Evolutionary conservation across 2,797 vertebrate species (phyloP), one percentile per base, ranked within the genome.

Genomic region (Karalla daura): DNA sequence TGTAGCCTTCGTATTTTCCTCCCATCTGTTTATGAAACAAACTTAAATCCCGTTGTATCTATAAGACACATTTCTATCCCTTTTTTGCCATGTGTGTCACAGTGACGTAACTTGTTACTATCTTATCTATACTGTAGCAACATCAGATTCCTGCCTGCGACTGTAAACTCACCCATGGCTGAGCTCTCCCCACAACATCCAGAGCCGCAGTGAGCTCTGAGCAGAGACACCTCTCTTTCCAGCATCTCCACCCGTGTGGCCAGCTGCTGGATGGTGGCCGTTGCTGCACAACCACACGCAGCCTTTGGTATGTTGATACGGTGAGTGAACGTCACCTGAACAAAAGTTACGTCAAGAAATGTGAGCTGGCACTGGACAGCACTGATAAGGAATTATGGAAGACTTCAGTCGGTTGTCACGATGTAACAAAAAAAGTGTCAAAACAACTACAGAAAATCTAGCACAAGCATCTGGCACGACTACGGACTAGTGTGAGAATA

Each of bases 301-400:
- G 95, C 95, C 90, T 95, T 97, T 49, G 98, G 97, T 85, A 99
- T 95, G 90, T 96, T 96, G 91, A 99, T 99, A 77, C 92, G 96
- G 86, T 99, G 98, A 52, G 96, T 99, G 84, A 99, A 99, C 65
- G 96, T 98, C 66, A 99, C 95, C 91, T 92, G 45, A 54, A 52
- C 6, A 64, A 27, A 5, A n/a, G 20, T 1, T 3, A 32, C 7
- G 21, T 43, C 21, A 53, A 24, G 2, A 55, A 3, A 10, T 15
- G 5, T 1, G 43, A 40, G 24, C 33, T 41, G 14, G 2, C 14
- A 59, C 3, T 3, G 9, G 3, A 40, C 2, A 18, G 0, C 8
- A 21, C 28, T 7, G 4, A 36, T 37, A 23, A 36, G 18, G 7
- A 11, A 24, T 20, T 15, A 13, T 5, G 25, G 3, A 10, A 6